Conservation (phyloP, 2,888 invertebrate species). For the Parascotia fuliginaria region DNA sequence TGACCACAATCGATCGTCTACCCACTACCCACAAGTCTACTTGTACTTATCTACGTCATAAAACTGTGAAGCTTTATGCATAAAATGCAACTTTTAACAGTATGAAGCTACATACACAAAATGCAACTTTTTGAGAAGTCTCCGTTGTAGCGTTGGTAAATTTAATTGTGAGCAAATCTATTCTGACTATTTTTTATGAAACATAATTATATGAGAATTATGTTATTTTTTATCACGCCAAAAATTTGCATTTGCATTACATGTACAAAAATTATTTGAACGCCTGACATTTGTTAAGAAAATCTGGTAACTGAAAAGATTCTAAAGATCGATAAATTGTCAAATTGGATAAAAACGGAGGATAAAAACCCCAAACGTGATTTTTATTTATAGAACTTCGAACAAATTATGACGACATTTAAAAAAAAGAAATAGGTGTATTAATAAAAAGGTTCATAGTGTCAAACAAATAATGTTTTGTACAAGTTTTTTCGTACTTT, state of each 20-base stretch:
- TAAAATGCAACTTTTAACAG: not conserved
- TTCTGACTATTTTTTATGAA: no score
- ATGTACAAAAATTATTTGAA: slow-evolving; percentile 20
- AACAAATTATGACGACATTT: no score
- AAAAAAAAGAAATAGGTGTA: no score
- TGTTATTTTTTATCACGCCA: not conserved
- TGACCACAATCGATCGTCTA: slow-evolving; percentile 1
- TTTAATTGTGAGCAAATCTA: not conserved
- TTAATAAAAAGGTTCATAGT: no score
- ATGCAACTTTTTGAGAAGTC: no score
- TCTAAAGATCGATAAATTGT: slow-evolving; percentile 1
- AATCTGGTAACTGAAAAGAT: slow-evolving; percentile 3
- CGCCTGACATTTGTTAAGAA: slow-evolving; percentile 19
- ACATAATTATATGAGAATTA: no score
- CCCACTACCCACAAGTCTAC: not conserved
- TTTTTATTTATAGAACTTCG: no score
- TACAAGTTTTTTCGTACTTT: no score
- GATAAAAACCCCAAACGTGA: no score
- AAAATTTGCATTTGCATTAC: slow-evolving; percentile 12
- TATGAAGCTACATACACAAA: no score
- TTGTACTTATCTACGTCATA: not conserved
- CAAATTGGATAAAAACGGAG: slow-evolving; percentile 1
- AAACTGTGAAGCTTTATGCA: not conserved
- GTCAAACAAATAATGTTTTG: no score
- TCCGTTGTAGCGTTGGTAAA: no score